A percentile compares a stretch with the other conserved stretches of the same genome.
Conservation (phyloP, 2,797 vertebrate genomes). For the Lepus oiostolus region DNA sequence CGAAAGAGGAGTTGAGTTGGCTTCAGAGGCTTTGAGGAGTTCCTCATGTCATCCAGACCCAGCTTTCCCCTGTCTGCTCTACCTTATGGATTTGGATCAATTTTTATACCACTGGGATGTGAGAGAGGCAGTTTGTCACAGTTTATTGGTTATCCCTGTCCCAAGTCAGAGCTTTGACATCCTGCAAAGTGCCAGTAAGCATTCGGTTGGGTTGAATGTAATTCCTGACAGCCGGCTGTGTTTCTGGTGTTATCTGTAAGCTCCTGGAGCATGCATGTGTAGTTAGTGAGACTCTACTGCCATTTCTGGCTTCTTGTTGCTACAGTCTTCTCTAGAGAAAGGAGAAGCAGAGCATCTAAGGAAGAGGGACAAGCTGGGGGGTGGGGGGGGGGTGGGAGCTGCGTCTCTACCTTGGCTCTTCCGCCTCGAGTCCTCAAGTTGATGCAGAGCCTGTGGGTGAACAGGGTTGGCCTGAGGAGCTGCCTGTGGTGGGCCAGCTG, state of each 20-base stretch:
- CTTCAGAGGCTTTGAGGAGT: constrained; percentile 94
- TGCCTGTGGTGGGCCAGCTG: constrained; percentile 95
- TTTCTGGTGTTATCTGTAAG: constrained; percentile 94
- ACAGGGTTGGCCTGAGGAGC: constrained; percentile 92
- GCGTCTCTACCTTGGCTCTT: too few species aligned
- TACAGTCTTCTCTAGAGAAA: constrained; percentile 93
- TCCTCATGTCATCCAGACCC: constrained; percentile 91
- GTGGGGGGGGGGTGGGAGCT: too few species aligned
- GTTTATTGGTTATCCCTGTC: too few species aligned
- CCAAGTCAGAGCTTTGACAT: too few species aligned
- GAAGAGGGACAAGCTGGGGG: constrained; percentile 90
- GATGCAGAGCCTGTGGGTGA: constrained; percentile 93
- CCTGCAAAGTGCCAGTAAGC: too few species aligned
- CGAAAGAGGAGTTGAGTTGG: constrained; percentile 92
- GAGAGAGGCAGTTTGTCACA: constrained; percentile 91
- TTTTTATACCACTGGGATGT: constrained; percentile 98
- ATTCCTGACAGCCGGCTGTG: constrained; percentile 96
- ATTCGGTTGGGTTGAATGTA: constrained; percentile 91
- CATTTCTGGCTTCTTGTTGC: constrained; percentile 96
- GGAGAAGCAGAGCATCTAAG: constrained; percentile 92
- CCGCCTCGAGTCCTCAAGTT: too few species aligned
- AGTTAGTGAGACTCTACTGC: constrained; percentile 93
- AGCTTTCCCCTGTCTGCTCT: constrained; percentile 95
- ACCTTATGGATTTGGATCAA: constrained; percentile 94
- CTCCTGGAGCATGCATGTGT: constrained; percentile 94